A percentile compares a stretch with the other conserved stretches of the same genome.
Conservation (phyloP, 2,797 vertebrate species). For the Typhlichthys subterraneus region DNA sequence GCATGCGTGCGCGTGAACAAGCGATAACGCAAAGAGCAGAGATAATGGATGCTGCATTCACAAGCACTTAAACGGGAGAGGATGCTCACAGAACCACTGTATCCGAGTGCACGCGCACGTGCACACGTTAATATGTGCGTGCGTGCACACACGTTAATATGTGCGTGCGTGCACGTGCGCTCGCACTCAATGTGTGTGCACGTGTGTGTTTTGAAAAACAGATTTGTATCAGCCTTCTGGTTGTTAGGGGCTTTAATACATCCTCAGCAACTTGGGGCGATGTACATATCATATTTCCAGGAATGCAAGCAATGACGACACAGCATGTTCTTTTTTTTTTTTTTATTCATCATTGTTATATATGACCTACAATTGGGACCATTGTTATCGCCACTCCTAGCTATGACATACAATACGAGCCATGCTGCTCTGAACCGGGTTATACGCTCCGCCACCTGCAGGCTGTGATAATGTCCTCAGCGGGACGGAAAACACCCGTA, state of each 20-base stretch:
- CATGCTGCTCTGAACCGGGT: slow-evolving; percentile 1
- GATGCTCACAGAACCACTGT: slow-evolving; percentile 34
- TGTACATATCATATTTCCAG: slow-evolving; percentile 48
- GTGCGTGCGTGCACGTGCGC: background rate
- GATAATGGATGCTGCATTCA: slow-evolving; percentile 32
- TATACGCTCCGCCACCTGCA: slow-evolving; percentile 31
- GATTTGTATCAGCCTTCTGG: slow-evolving; percentile 38
- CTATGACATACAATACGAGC: slow-evolving; percentile 34
- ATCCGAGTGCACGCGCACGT: slow-evolving; percentile 7
- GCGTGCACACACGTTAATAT: background rate
- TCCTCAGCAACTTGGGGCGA: slow-evolving; percentile 34
- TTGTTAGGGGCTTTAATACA: slow-evolving; percentile 58
- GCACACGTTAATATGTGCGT: slow-evolving; percentile 1
- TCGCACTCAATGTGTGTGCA: no score
- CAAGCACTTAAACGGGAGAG: slow-evolving; percentile 35
- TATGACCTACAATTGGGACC: slow-evolving; percentile 29
- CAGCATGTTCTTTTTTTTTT: slow-evolving; percentile 30
- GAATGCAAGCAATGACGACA: slow-evolving; percentile 21
- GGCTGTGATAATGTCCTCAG: slow-evolving; percentile 12
- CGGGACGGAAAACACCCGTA: slow-evolving; percentile 27
- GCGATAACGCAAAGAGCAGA: background rate
- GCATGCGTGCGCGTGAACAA: background rate
- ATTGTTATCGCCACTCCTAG: slow-evolving; percentile 33
- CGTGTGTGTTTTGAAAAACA: slow-evolving; percentile 5
- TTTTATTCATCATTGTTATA: slow-evolving; percentile 34